Evolutionary conservation across 2,113 vertebrate genomes (phyloP).

Genomic region (Syrmaticus mikado): DNA sequence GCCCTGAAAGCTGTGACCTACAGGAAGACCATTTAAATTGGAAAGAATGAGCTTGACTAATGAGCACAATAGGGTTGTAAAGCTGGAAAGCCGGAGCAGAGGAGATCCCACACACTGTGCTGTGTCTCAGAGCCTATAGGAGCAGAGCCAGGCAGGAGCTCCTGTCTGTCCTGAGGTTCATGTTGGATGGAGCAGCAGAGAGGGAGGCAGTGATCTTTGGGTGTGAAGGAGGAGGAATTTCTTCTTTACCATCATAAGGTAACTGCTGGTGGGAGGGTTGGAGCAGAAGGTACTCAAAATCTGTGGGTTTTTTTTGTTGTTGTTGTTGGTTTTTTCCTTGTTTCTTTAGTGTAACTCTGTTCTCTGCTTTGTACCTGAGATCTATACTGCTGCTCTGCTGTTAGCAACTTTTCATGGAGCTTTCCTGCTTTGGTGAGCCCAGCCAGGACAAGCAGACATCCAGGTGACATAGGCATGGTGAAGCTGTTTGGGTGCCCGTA

Average conservation of each 20-base stretch:
- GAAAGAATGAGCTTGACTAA: slow-evolving; percentile 33
- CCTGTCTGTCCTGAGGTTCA: fast-evolving
- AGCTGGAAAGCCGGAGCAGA: not conserved
- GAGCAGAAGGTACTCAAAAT: not conserved
- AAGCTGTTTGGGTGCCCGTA: not conserved
- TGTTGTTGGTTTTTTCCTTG: not conserved
- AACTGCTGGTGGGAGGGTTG: not conserved
- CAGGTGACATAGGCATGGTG: not conserved
- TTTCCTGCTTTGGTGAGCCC: not conserved
- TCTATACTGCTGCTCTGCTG: not conserved
- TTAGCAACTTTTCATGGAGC: not conserved
- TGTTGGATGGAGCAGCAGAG: not conserved
- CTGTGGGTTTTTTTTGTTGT: fast-evolving
- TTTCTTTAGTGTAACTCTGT: not conserved
- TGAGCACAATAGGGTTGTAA: slow-evolving; percentile 16
- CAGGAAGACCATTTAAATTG: slow-evolving; percentile 16
- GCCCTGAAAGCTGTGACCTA: slow-evolving; percentile 44
- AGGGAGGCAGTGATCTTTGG: not conserved
- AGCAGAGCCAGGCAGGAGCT: not conserved
- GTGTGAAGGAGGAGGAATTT: not conserved
- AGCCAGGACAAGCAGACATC: not conserved
- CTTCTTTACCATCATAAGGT: not conserved
- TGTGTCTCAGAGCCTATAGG: not conserved
- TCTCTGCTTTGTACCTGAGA: not conserved
- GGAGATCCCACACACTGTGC: not conserved